A percentile compares a stretch with the other conserved stretches of the same genome.
These are phyloP conservation scores for Hirtodrosophila trivittata DNA, from an alignment of 2,888 invertebrate genomes.

Conservation along the genomic window DNA sequence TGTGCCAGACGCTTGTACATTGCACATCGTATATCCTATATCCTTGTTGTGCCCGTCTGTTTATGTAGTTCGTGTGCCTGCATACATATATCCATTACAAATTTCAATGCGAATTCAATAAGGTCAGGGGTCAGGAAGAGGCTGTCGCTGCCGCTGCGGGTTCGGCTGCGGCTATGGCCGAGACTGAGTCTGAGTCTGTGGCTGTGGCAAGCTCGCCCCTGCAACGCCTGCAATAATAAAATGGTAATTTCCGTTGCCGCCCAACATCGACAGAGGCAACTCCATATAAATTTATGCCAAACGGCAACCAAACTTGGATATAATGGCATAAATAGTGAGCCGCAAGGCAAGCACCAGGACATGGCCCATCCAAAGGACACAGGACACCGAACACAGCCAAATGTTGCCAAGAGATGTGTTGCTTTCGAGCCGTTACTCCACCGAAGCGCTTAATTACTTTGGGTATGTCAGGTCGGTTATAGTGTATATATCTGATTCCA, in stretches of 20 bases:
- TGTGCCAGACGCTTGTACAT: neutral
- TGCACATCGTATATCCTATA: neutral
- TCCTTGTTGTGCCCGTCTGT: slow-evolving; percentile 7
- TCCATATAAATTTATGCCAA: slow-evolving; percentile 72
- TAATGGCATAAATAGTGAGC: slow-evolving; percentile 63
- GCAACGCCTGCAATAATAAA: slow-evolving; percentile 69
- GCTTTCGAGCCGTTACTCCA: neutral
- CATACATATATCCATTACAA: slow-evolving; percentile 67
- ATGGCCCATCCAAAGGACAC: slow-evolving; percentile 5
- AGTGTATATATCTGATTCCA: too few species aligned
- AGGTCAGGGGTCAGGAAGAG: slow-evolving; percentile 24
- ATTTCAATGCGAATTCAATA: slow-evolving; percentile 75
- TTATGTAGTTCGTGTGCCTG: slow-evolving; percentile 44
- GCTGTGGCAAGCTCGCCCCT: neutral
- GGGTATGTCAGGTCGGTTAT: too few species aligned
- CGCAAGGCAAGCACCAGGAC: slow-evolving; percentile 46
- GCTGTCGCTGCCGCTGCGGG: neutral
- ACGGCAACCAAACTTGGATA: slow-evolving; percentile 58
- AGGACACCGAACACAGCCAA: slow-evolving; percentile 22
- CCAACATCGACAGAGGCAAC: slow-evolving; percentile 29
- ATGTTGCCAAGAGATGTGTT: slow-evolving; percentile 40
- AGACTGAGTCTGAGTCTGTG: too few species aligned
- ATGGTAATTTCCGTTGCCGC: slow-evolving; percentile 72
- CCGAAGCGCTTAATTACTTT: neutral
- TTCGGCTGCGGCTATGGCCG: too few species aligned